Base-by-base conservation (phyloP, 2,113 vertebrate genomes). In the Albula goreensis region DNA sequence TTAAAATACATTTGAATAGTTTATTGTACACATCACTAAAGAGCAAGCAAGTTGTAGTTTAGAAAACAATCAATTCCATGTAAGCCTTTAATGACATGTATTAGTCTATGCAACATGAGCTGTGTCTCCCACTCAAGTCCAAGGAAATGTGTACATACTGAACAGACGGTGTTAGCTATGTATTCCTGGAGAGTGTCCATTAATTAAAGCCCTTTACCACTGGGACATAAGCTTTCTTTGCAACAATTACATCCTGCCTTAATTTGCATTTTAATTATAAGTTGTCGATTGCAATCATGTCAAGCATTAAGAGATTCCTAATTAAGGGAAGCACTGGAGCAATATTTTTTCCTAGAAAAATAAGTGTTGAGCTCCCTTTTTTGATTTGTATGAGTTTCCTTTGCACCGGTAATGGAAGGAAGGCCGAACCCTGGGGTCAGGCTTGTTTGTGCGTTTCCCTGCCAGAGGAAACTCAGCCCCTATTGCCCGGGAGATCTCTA, bases 191-290 rank as follows among this genome's bases (percentile, higher is more conserved):
- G 81, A 88, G 80, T 81, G 83, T 85, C 88, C 86, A 90, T 87
- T 88, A 87, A 91, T 91, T 84, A 86, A 88, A 80, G 82, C 85
- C 85, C 89, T 85, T 88, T 86, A 89, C 84, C 87, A 83, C 19
- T 12, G 89, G 79, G 57, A 88, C 81, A 87, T 48, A 82, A 88
- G 78, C 81, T 92, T 88, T 88, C 66, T 88, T 83, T 89, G 85
- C 87, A 90, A 92, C 89, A 90, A 90, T 92, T 74, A 85, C 90
- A 92, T 88, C 83, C 86, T 87, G 52, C 79, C 79, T 86, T 57
- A 89, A 92, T 94, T 91, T 90, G 88, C 91, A 93, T 93, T 93
- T 94, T 92, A 93, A 93, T 94, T 92, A 91, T 89, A 91, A 87
- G 66, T 84, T 88, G 91, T 85, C 90, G 90, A 91, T 88, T 88